phyloP scores from a whole-genome alignment of 2,888 invertebrate species.

The Dioctria rufipes region DNA sequence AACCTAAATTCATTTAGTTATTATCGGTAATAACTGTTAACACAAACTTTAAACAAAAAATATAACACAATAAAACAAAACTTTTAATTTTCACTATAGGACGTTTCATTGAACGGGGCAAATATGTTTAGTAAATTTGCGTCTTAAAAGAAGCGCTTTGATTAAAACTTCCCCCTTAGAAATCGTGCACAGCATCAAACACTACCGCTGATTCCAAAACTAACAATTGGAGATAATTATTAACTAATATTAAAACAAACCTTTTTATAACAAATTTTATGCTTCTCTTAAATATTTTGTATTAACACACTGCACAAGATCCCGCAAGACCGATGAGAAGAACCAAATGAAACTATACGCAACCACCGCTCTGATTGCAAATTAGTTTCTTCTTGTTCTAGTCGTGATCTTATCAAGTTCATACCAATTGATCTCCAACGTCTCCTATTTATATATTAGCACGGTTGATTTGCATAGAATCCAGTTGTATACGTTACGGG shows the following conservation, averaged over 20 bases:
- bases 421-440: slow-evolving; percentile 53
- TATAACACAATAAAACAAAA: not conserved
- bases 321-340: slow-evolving; percentile 7
- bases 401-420: slow-evolving; percentile 53
- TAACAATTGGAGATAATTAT: not conserved
- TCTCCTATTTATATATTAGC: slow-evolving; percentile 41
- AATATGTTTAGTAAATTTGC: slow-evolving; percentile 6
- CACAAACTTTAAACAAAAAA: not conserved
- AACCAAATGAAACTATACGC: slow-evolving; percentile 20
- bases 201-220: not conserved
- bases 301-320: not conserved
- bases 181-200: not conserved
- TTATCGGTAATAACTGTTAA: not conserved
- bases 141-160: slow-evolving; percentile 20
- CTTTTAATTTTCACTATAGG: too few relatives aligned
- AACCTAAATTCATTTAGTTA: too few relatives aligned
- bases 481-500: slow-evolving; percentile 17
- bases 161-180: slow-evolving; percentile 36
- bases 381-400: slow-evolving; percentile 46
- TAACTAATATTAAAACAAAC: not conserved
- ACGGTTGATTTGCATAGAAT: slow-evolving; percentile 42
- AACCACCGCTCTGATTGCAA: not conserved
- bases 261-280: not conserved
- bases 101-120: too few relatives aligned
- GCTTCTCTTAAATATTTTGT: not conserved